Percentiles rank a stretch among this genome's conserved stretches.
Evolutionary conservation across 2,113 vertebrate species (phyloP).

Genomic region (Jaculus jaculus): DNA sequence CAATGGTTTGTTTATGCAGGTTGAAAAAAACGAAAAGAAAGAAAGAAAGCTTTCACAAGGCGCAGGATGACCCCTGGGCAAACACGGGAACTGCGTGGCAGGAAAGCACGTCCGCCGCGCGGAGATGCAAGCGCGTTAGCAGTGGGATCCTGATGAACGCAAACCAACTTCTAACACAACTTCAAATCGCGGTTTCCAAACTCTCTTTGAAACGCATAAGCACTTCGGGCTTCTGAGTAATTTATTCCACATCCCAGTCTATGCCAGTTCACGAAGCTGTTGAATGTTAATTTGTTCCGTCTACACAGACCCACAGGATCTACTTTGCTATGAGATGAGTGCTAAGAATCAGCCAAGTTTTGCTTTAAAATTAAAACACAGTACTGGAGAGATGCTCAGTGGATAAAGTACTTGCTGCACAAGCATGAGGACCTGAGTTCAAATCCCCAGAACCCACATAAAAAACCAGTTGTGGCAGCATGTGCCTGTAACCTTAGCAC

Average conservation of each 20-base stretch:
- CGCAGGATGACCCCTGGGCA: conserved; percentile 22
- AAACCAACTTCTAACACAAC: neutral
- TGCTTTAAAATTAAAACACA: conserved; percentile 40
- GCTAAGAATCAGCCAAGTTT: conserved; percentile 12
- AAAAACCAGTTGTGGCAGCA: no score
- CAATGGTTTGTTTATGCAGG: conserved; percentile 13
- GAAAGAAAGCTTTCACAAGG: neutral
- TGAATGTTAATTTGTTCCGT: neutral
- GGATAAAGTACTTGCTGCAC: no score
- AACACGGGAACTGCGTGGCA: neutral
- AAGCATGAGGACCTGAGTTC: no score
- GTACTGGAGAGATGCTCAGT: neutral
- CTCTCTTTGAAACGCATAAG: neutral
- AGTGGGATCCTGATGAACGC: neutral
- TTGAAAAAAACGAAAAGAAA: neutral
- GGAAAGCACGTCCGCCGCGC: neutral
- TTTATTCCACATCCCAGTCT: neutral
- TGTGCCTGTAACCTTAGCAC: no score
- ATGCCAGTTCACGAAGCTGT: neutral
- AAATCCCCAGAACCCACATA: no score
- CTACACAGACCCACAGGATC: neutral
- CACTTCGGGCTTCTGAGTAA: neutral
- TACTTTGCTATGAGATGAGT: neutral
- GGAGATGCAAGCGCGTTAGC: neutral
- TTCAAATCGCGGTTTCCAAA: neutral